Percentiles rank a stretch among this genome's conserved stretches.
Conservation (phyloP, 1,140 invertebrate genomes). For the Drosophila chauvacae region DNA sequence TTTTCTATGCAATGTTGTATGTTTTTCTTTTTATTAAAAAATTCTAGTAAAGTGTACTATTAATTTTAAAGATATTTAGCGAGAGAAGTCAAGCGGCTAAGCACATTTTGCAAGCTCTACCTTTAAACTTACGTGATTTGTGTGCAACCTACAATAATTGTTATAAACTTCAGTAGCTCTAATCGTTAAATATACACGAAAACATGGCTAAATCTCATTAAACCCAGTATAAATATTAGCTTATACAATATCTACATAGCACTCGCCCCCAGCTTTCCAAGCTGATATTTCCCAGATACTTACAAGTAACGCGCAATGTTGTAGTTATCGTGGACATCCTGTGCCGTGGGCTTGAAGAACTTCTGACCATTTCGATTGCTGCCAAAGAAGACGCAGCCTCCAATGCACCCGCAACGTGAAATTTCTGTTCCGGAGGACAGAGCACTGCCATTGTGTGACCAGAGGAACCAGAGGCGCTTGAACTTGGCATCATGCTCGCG, state of each 20-base stretch:
- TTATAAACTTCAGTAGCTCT: too few relatives aligned
- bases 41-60: neutral
- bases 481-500: constrained; percentile 94
- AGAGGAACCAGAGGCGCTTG: constrained; percentile 97
- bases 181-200: neutral
- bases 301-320: constrained; percentile 92
- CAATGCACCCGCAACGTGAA: constrained; percentile 95
- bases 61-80: too few relatives aligned
- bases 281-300: constrained; percentile 11
- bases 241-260: neutral
- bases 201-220: neutral
- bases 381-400: constrained; percentile 97
- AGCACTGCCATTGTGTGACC: constrained; percentile 88
- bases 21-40: neutral
- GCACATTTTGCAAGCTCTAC: too few relatives aligned
- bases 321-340: constrained; percentile 92
- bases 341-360: constrained; percentile 93
- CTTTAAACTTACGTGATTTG: neutral
- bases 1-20: neutral
- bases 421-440: constrained; percentile 68
- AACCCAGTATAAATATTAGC: neutral
- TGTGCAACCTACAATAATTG: neutral
- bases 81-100: too few relatives aligned
- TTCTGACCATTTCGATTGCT: constrained; percentile 93
- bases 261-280: neutral